Base-by-base conservation (phyloP, 37 sponge, comb jelly and placozoan species). In the Beroe forskalii region DNA sequence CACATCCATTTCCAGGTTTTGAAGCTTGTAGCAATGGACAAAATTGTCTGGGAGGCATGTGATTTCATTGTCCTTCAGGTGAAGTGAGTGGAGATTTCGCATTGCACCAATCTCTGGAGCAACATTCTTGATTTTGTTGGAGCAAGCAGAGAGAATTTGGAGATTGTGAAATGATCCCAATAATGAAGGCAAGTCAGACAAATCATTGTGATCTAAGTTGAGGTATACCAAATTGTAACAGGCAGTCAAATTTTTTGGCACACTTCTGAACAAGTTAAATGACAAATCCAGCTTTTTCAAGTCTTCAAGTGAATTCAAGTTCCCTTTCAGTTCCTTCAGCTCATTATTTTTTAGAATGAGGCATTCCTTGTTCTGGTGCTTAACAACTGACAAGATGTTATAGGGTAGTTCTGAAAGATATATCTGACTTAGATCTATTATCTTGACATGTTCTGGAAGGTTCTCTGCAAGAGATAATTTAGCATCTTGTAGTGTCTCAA, bases 331-430 rank as follows among this genome's bases (percentile, higher is more conserved):
- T 1, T 41, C 55, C 55, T 80, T 80, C 30, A 80, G 86, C 20
- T 80, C 55, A 44, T 80, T 80, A 23, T 43, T 80, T n/a, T 80
- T 80, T n/a, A 80, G 40, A n/a, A 80, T 80, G 30, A 80, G 30
- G 55, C 86, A 80, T 38, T 80, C 86, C 27, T 80, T 80, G 37
- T 80, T 39, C 28, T 80, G 86, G 42, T 44, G 35, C 40, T 80
- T 80, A 6, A 80, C 35, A 23, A 80, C 86, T 41, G 86, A 80
- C 28, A 80, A 25, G 30, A 80, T 31, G 1, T 28, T 37, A 44
- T 80, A 44, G 12, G 86, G 86, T n/a, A 80, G 12, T 23, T 80
- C 86, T 6, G 44, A 42, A 23, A 80, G 55, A 37, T 80, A 80
- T 12, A 80, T 80, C 86, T 44, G 55, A 42, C 86, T 80, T 6